Percentiles rank a stretch among this genome's conserved stretches.
Evolutionary conservation across 2,113 vertebrate genomes (phyloP).

Genomic region (Gymnocephalus cernua): DNA sequence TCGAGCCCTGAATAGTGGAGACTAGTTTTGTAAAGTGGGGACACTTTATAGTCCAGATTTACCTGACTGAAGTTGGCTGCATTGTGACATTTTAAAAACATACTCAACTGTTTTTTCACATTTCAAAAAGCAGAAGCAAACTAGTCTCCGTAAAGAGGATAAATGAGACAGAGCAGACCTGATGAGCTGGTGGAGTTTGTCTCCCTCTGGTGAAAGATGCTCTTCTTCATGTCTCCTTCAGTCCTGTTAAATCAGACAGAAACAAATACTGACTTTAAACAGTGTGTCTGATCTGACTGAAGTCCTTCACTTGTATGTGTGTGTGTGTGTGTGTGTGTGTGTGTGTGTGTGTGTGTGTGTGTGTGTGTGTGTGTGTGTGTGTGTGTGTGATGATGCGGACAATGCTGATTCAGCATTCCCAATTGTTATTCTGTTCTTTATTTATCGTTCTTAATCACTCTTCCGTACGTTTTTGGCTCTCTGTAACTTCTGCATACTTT

Average conservation of each 20-base stretch:
- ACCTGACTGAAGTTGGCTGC: no score
- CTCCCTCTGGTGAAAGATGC: slow-evolving; percentile 42
- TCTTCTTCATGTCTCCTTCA: not conserved
- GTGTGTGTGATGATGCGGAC: no score
- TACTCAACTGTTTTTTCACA: no score
- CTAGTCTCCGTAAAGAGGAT: not conserved
- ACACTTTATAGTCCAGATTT: not conserved
- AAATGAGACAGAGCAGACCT: not conserved
- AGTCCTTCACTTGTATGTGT: not conserved
- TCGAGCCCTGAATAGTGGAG: not conserved
- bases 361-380: no score
- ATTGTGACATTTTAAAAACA: not conserved
- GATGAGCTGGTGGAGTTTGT: slow-evolving; percentile 38
- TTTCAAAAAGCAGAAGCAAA: no score
- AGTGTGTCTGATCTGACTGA: slow-evolving; percentile 27
- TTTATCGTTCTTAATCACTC: no score
- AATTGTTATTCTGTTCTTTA: no score
- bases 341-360: slow-evolving; percentile 61
- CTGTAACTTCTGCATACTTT: no score
- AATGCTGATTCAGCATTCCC: no score
- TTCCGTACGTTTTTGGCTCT: no score
- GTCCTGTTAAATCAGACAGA: not conserved
- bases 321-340: slow-evolving; percentile 43
- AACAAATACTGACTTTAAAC: slow-evolving; percentile 15
- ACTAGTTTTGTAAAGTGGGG: not conserved